These are phyloP conservation scores for Tragelaphus eurycerus DNA, from an alignment of 2,797 vertebrate species.

Conservation along the genomic window DNA sequence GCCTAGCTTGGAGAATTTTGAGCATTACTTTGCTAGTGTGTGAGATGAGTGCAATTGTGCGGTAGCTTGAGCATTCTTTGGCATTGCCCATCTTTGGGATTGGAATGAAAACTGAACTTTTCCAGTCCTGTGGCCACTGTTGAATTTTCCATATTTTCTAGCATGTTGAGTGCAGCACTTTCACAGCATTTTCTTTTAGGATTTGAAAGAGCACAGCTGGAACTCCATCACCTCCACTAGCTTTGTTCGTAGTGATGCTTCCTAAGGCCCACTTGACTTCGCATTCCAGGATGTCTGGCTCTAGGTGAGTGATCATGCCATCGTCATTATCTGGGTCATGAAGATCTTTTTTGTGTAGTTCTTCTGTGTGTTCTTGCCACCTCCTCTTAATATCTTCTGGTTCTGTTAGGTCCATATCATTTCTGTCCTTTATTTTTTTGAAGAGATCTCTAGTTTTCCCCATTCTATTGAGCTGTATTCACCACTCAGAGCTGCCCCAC, in stretches of 20 bases:
- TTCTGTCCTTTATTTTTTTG: not conserved
- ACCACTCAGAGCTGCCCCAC: not conserved
- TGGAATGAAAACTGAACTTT: not conserved
- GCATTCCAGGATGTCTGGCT: not conserved
- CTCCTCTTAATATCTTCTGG: not conserved
- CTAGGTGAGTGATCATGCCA: not conserved
- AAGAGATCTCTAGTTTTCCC: not conserved
- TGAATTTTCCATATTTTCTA: not conserved
- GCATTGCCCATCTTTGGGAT: not conserved
- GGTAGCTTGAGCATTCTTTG: not conserved
- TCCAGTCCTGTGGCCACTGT: not conserved
- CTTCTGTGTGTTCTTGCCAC: not conserved
- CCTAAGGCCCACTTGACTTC: not conserved
- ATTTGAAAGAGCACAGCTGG: not conserved
- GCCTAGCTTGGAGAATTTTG: not conserved
- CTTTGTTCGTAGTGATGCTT: not conserved
- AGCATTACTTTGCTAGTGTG: not conserved
- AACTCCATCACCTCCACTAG: not conserved
- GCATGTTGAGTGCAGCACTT: not conserved
- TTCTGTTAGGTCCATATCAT: not conserved
- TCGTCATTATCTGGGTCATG: fast-evolving
- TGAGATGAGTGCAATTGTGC: not conserved
- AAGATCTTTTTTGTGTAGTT: not conserved
- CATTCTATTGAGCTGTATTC: not conserved
- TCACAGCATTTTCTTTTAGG: not conserved